These are phyloP conservation scores for Prochilodus magdalenae DNA, from an alignment of 2,113 vertebrate genomes.

Conservation along the genomic window DNA sequence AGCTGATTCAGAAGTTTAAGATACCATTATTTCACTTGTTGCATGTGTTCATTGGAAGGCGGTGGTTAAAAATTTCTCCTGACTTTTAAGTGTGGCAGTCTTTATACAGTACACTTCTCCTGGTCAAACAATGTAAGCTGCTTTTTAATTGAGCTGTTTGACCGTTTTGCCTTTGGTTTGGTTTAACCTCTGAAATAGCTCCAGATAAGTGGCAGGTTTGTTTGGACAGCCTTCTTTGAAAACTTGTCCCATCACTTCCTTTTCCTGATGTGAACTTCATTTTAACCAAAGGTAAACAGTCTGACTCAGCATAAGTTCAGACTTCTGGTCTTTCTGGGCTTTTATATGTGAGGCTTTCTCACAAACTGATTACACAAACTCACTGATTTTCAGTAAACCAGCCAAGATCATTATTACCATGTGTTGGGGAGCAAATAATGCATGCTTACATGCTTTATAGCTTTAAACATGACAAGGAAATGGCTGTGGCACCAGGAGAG, in stretches of 20 bases:
- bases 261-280: conserved; percentile 55
- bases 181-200: conserved; percentile 46
- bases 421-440: conserved; percentile 53
- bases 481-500: neutral
- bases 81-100: conserved; percentile 66
- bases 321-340: conserved; percentile 27
- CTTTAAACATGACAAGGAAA: conserved; percentile 6
- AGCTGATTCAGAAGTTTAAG: conserved; percentile 57
- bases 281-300: conserved; percentile 61
- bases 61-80: conserved; percentile 62
- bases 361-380: conserved; percentile 21
- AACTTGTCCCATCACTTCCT: conserved; percentile 56
- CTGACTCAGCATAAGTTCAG: conserved; percentile 3
- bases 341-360: conserved; percentile 29
- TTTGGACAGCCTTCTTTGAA: conserved; percentile 49
- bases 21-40: conserved; percentile 56
- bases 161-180: conserved; percentile 10
- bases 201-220: conserved; percentile 52
- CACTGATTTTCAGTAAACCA: neutral
- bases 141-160: conserved; percentile 56
- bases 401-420: neutral
- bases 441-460: neutral
- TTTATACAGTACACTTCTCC: conserved; percentile 52
- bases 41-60: conserved; percentile 57
- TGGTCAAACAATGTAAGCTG: conserved; percentile 68